Evolutionary conservation across 2,888 invertebrate genomes (phyloP).

Genomic region (Miltochrista miniata): DNA sequence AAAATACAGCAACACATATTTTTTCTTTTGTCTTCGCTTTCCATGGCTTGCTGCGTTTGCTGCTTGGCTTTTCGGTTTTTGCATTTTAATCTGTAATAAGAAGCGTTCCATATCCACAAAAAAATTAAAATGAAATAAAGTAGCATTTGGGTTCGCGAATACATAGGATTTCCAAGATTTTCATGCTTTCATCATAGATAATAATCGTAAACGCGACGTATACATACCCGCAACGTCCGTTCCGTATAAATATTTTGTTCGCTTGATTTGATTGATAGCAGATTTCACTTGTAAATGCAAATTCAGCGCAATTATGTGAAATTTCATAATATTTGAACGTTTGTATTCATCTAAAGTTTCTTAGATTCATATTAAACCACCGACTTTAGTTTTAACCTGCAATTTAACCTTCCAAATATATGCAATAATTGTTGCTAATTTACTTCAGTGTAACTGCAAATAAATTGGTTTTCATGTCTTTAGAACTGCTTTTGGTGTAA

Average conservation of each 20-base stretch:
- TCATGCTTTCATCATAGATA: too few relatives aligned
- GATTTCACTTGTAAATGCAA: conserved; percentile 32
- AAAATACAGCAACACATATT: too few relatives aligned
- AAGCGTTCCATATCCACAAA: too few relatives aligned
- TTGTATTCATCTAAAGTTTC: conserved; percentile 3
- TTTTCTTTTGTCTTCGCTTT: too few relatives aligned
- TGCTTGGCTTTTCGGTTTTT: too few relatives aligned
- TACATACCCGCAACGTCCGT: conserved; percentile 19
- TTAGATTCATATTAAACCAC: conserved; percentile 3
- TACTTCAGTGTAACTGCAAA: conserved; percentile 3
- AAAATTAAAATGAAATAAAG: too few relatives aligned
- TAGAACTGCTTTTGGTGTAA: conserved; percentile 6
- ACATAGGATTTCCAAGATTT: too few relatives aligned
- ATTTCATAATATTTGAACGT: conserved; percentile 13
- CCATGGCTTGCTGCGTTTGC: too few relatives aligned
- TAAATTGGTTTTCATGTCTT: conserved; percentile 4
- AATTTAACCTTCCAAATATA: conserved; percentile 5
- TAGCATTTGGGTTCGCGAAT: too few relatives aligned
- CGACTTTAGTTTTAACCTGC: neutral
- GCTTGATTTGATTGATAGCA: conserved; percentile 24
- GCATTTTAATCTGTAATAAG: too few relatives aligned
- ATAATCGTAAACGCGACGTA: too few relatives aligned
- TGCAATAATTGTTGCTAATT: conserved; percentile 8
- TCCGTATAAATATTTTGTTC: conserved; percentile 35
- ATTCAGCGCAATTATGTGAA: conserved; percentile 23